Percentiles rank a stretch among this genome's conserved stretches.
Evolutionary conservation across 2,113 vertebrate genomes (phyloP).

Genomic region (Oostethus manadensis): DNA sequence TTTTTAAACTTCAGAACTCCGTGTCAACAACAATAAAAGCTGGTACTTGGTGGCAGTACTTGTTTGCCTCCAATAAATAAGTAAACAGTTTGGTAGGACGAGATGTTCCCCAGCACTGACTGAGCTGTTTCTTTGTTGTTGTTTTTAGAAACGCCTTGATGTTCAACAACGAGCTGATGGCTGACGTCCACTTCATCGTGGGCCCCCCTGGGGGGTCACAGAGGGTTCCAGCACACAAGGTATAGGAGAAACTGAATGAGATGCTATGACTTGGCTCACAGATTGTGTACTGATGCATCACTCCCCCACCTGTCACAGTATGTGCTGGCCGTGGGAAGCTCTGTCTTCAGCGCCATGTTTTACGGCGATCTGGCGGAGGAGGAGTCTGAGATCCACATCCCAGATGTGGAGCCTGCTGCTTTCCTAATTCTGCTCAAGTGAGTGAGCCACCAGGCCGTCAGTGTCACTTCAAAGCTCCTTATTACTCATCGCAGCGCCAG

Average conservation of each 20-base stretch:
- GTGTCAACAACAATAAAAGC: no score
- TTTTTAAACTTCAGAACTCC: no score
- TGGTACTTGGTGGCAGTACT: no score
- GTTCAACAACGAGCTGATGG: slow-evolving; percentile 99
- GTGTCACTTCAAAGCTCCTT: slow-evolving; percentile 54
- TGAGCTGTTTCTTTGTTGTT: slow-evolving; percentile 12
- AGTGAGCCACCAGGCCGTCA: slow-evolving; percentile 64
- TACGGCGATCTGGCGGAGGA: slow-evolving; percentile 95
- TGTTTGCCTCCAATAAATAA: slow-evolving; percentile 9
- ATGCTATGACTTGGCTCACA: background rate
- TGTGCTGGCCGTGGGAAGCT: slow-evolving; percentile 95
- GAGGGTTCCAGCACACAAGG: slow-evolving; percentile 95
- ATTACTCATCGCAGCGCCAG: slow-evolving; percentile 39
- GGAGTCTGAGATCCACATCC: slow-evolving; percentile 92
- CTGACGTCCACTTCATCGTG: slow-evolving; percentile 93
- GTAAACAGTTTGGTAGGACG: slow-evolving; percentile 31
- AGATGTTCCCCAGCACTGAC: slow-evolving; percentile 28
- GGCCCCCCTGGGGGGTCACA: slow-evolving; percentile 80
- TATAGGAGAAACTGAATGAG: slow-evolving; percentile 35
- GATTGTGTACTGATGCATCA: background rate
- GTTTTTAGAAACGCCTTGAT: slow-evolving; percentile 88
- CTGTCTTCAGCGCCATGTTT: slow-evolving; percentile 99
- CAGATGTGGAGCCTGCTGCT: slow-evolving; percentile 95
- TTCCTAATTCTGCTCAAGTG: slow-evolving; percentile 97
- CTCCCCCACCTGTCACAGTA: slow-evolving; percentile 74